Evolutionary conservation across 2,113 vertebrate genomes (phyloP), one percentile per base, ranked within the genome.

Genomic region (Falcunculus frontatus): DNA sequence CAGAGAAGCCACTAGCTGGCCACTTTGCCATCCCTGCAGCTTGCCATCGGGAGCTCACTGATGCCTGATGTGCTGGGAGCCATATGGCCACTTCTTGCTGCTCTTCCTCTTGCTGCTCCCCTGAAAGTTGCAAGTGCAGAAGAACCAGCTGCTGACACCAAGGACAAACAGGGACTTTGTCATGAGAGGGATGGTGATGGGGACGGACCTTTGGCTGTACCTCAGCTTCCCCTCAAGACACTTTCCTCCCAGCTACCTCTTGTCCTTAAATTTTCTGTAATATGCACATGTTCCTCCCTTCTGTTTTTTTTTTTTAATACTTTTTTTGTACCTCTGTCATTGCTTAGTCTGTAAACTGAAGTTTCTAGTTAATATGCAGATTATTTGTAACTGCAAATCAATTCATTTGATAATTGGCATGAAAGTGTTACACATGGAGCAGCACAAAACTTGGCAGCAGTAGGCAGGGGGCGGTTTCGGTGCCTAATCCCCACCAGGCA

Each of bases 391-490:
- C 73, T 79, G 69, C 10, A 75, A 79, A 89, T 84, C 69, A 67
- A 52, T 94, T 92, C 33, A 81, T 86, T 90, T 96, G 87, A 53
- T 94, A 96, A 84, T 60, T 95, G 93, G 76, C 92, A 81, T 81
- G n/a, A 49, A 63, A 89, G 52, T 30, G n/a, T 81, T 80, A 22
- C 72, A 70, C 85, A 25, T 46, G 90, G 83, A 95, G 56, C 90
- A 60, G 83, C 85, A 67, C 74, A 90, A 56, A 94, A 84, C 49
- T 90, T 93, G 95, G 92, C 93, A 94, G 83, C 44, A 18, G n/a
- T 9, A 62, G 83, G n/a, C 73, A 75, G 88, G 80, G 67, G 93
- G 93, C 64, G 76, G 76, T 94, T 93, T 92, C 4, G 1, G 60
- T 80, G 84, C 60, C 68, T 84, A 47, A 78, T 77, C 52, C 79